phyloP scores from a whole-genome alignment of 2,113 vertebrate genomes.

The Petroica traversi region DNA sequence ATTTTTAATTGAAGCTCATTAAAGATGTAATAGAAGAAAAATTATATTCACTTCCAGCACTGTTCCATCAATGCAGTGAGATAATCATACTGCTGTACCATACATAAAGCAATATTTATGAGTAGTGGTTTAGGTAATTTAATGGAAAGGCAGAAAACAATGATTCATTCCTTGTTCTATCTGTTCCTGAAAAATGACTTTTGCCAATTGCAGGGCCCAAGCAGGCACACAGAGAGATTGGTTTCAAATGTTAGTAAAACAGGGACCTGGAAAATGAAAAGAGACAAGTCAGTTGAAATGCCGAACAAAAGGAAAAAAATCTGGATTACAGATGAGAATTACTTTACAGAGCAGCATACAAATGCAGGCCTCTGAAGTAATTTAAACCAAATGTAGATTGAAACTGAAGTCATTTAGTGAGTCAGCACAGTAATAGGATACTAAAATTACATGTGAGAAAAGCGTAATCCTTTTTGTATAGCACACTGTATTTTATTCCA shows the following conservation, averaged over 20 bases:
- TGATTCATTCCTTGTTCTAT: slow-evolving; percentile 51
- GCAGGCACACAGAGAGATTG: neutral
- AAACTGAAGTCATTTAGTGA: slow-evolving; percentile 8
- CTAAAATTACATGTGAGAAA: neutral
- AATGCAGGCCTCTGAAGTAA: slow-evolving; percentile 25
- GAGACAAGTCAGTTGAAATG: neutral
- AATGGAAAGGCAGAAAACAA: slow-evolving; percentile 16
- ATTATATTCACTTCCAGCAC: slow-evolving; percentile 62
- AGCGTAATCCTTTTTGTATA: neutral
- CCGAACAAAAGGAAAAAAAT: neutral
- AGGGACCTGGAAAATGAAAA: slow-evolving; percentile 4
- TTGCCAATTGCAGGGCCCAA: neutral
- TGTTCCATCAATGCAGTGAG: slow-evolving; percentile 20
- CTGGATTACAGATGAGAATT: slow-evolving; percentile 4
- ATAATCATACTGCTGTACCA: slow-evolving; percentile 19
- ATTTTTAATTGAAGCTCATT: slow-evolving; percentile 70
- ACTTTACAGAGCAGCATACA: neutral
- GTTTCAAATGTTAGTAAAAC: slow-evolving; percentile 12
- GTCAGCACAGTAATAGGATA: slow-evolving; percentile 19
- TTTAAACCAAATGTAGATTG: neutral
- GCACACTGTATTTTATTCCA: neutral
- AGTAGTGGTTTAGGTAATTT: slow-evolving; percentile 25
- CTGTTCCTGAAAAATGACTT: neutral
- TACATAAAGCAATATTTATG: slow-evolving; percentile 38
- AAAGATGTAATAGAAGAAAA: slow-evolving; percentile 68